Base-by-base conservation (phyloP, 2,113 vertebrate species). In the Marmota flaviventris region DNA sequence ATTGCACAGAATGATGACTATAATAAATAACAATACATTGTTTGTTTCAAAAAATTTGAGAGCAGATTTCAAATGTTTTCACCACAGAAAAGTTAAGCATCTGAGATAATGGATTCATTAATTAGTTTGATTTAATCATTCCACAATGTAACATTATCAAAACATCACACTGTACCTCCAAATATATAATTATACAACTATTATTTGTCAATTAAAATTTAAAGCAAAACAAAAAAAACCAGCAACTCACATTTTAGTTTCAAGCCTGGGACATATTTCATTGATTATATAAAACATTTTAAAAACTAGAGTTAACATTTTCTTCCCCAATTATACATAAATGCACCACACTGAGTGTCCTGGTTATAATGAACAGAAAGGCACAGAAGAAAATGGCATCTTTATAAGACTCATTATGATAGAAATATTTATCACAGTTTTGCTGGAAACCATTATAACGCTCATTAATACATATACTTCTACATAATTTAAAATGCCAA, bases 381-480 rank as follows among this genome's bases (percentile, higher is more conserved):
- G 76, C 51, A 98, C 12, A 88, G 72, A 97, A 98, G 82, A 91
- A 98, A 97, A 98, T 94, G 95, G 85, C 51, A 97, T 97, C 95
- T 98, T 98, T 97, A 96, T 97, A 97, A 98, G 61, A 96, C 97
- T 98, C 93, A 94, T 95, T 98, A 91, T 97, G 97, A 97, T 97
- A 97, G 61, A 88, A 96, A 93, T 98, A 98, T 96, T 98, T 98
- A 98, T 97, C 98, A 98, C 70, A 86, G 96, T 97, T 98, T 95
- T 93, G 96, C 93, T 97, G 95, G 98, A 98, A 98, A 96, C 93
- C 96, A 97, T 98, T 98, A 97, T 81, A 96, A 45, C 94, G 92
- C 56, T 98, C 96, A 98, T 98, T 98, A 98, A 98, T 97, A 98
- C 70, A 97, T 73, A 65, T 94, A 97, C 93, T 97, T 97, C 91